Evolutionary conservation across 1,140 invertebrate species (phyloP).

Genomic region (roundworm (Caenorhabditis elegans)): DNA sequence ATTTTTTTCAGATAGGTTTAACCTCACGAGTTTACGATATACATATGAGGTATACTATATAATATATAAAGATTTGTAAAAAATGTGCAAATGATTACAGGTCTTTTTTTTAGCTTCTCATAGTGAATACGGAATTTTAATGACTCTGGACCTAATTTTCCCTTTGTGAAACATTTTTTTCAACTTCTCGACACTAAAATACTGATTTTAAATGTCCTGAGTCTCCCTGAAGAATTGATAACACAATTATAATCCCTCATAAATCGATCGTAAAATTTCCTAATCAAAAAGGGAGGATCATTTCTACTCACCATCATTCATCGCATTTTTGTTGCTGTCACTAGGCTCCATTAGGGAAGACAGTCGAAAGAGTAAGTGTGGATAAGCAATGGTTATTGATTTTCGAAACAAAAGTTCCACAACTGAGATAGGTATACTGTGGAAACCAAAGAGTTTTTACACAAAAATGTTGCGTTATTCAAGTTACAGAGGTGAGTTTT

Average conservation of each 20-base stretch:
- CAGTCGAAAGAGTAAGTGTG: not conserved
- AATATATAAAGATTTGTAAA: too few species aligned
- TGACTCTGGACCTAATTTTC: too few species aligned
- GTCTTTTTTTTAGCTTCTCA: too few species aligned
- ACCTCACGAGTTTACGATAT: too few species aligned
- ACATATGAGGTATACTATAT: too few species aligned
- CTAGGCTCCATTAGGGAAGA: not conserved
- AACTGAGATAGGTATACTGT: not conserved
- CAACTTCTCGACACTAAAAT: too few species aligned
- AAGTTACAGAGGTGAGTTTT: conserved; percentile 6
- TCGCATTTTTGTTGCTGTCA: not conserved
- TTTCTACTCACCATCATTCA: not conserved
- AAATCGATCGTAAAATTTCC: conserved; percentile 20
- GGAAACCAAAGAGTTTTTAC: not conserved
- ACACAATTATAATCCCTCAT: not conserved
- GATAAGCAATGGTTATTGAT: not conserved
- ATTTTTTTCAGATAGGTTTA: too few species aligned
- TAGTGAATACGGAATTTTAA: too few species aligned
- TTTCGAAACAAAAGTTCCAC: not conserved
- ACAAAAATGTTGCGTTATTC: not conserved
- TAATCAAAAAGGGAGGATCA: not conserved
- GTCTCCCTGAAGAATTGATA: not conserved
- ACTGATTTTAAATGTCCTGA: too few species aligned
- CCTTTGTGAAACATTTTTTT: too few species aligned
- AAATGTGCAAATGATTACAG: too few species aligned